phyloP scores from a whole-genome alignment of 2,888 invertebrate species.

The Bimastos eiseni region DNA sequence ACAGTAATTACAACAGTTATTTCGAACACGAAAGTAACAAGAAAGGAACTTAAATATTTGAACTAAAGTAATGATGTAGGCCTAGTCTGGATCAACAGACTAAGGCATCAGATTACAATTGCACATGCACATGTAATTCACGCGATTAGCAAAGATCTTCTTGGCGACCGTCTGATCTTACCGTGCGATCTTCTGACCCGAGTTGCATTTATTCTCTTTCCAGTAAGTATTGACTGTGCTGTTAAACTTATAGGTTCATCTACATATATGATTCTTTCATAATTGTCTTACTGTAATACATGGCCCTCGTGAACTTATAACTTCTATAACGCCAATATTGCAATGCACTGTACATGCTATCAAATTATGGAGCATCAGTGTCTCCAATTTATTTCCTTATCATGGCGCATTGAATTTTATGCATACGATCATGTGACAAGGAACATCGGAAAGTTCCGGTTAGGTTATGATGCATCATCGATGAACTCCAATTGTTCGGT shows the following conservation, averaged over 20 bases:
- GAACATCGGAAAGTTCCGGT: no score
- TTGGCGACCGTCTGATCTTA: background rate
- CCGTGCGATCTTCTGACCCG: background rate
- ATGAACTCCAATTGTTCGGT: background rate
- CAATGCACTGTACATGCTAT: background rate
- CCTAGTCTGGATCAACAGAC: background rate
- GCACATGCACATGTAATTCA: background rate
- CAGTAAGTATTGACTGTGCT: background rate
- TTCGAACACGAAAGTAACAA: background rate
- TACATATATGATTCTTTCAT: background rate
- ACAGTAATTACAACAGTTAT: background rate
- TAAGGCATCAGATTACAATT: background rate
- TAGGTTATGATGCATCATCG: no score
- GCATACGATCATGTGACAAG: background rate
- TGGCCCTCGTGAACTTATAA: background rate
- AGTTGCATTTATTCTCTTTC: background rate
- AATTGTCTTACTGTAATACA: background rate
- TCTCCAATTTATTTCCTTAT: no score
- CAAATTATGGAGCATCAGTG: background rate
- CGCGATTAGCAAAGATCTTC: background rate
- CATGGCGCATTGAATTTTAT: no score
- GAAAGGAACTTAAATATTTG: background rate
- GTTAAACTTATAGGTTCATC: background rate
- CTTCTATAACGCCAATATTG: background rate
- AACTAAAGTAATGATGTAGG: no score